These are phyloP conservation scores for Drosophila paulistorum DNA, from an alignment of 1,140 invertebrate species.

Conservation along the genomic window DNA sequence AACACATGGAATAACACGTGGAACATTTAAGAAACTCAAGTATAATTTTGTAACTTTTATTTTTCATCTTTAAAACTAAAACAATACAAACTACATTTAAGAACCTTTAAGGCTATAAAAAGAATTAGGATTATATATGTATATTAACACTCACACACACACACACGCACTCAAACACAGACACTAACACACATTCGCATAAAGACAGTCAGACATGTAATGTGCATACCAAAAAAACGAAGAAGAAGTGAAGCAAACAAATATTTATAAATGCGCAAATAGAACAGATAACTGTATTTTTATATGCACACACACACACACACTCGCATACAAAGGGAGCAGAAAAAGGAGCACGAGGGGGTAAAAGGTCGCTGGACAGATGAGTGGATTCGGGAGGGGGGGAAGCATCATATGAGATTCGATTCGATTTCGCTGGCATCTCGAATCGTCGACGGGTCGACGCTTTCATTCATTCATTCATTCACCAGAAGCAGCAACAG, in stretches of 20 bases:
- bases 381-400: conserved; percentile 17
- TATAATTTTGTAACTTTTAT: too few species aligned
- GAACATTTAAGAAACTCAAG: too few species aligned
- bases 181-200: conserved; percentile 8
- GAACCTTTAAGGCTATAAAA: too few species aligned
- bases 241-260: conserved; percentile 68
- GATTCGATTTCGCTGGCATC: conserved; percentile 70
- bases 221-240: conserved; percentile 69
- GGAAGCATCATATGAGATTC: conserved; percentile 62
- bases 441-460: conserved; percentile 71
- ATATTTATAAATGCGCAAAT: conserved; percentile 80
- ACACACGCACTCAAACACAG: conserved; percentile 16
- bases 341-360: neutral
- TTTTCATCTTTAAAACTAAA: too few species aligned
- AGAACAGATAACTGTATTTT: conserved; percentile 79
- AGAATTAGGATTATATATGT: too few species aligned
- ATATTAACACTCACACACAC: conserved; percentile 31
- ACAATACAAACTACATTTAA: too few species aligned
- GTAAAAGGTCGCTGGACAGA: conserved; percentile 23
- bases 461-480: conserved; percentile 72
- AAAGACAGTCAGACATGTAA: conserved; percentile 32
- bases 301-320: conserved; percentile 63
- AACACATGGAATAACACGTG: too few species aligned
- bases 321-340: conserved; percentile 21
- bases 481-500: conserved; percentile 46